Evolutionary conservation across 2,113 vertebrate genomes (phyloP).

Genomic region (Labeo catla): DNA sequence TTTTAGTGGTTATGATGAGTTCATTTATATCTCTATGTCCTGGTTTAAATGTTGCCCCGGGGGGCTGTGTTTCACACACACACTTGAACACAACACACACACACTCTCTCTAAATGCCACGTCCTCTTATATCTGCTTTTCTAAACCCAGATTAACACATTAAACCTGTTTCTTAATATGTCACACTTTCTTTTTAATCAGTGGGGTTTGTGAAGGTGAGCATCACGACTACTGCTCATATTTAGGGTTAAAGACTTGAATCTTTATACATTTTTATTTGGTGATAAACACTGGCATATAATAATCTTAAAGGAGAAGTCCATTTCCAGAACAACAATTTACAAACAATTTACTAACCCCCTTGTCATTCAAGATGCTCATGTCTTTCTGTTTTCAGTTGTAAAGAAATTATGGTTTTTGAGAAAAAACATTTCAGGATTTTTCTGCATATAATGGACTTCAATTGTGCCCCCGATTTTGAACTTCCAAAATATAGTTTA

Average conservation of each 20-base stretch:
- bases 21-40: constrained; percentile 46
- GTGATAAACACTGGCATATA: background rate
- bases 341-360: too few species aligned
- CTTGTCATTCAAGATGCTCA: too few species aligned
- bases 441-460: too few species aligned
- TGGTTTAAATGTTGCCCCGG: constrained; percentile 39
- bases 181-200: background rate
- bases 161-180: background rate
- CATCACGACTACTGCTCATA: background rate
- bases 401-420: too few species aligned
- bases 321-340: too few species aligned
- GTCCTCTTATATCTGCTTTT: background rate
- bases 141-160: background rate
- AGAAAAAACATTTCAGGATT: too few species aligned
- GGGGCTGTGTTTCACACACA: constrained; percentile 28
- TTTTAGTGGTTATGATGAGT: constrained; percentile 13
- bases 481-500: too few species aligned
- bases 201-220: background rate
- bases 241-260: background rate
- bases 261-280: background rate
- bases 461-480: too few species aligned
- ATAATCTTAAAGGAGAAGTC: too few species aligned
- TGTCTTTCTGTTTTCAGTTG: too few species aligned
- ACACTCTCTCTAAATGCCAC: background rate
- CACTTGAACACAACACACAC: constrained; percentile 19